These are phyloP conservation scores for Trachurus trachurus DNA, from an alignment of 2,797 vertebrate genomes.

Conservation along the genomic window DNA sequence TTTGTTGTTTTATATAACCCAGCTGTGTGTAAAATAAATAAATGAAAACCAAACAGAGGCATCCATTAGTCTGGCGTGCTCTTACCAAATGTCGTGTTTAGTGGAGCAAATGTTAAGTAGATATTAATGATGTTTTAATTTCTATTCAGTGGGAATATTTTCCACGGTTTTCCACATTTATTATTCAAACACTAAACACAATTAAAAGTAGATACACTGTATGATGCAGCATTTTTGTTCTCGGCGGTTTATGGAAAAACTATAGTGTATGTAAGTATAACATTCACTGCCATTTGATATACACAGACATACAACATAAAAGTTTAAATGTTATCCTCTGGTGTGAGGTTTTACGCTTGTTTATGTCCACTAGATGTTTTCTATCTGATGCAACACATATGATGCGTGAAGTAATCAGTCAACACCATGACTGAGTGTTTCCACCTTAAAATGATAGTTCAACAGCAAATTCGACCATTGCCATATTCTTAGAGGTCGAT, in stretches of 20 bases:
- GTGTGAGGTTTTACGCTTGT: too few species aligned
- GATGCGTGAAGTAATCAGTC: too few species aligned
- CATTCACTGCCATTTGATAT: too few species aligned
- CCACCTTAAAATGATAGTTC: too few species aligned
- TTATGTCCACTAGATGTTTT: too few species aligned
- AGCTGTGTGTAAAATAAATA: slow-evolving; percentile 28
- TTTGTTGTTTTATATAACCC: slow-evolving; percentile 18
- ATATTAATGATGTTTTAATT: neutral
- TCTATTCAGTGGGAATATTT: neutral
- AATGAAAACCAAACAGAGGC: slow-evolving; percentile 26
- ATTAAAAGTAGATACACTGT: neutral
- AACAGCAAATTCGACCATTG: too few species aligned
- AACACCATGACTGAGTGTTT: too few species aligned
- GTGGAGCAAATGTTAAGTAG: slow-evolving; percentile 5
- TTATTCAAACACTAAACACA: neutral
- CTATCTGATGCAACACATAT: too few species aligned
- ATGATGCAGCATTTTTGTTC: neutral
- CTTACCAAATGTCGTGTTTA: neutral
- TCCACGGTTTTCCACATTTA: neutral
- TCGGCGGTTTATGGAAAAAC: too few species aligned
- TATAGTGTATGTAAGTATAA: neutral
- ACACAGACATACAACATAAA: too few species aligned
- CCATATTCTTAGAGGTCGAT: too few species aligned
- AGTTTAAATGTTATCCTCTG: too few species aligned
- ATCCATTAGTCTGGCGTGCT: neutral